Evolutionary conservation across 2,113 vertebrate species (phyloP), one percentile per base, ranked within the genome.

Genomic region (Tympanuchus pallidicinctus): DNA sequence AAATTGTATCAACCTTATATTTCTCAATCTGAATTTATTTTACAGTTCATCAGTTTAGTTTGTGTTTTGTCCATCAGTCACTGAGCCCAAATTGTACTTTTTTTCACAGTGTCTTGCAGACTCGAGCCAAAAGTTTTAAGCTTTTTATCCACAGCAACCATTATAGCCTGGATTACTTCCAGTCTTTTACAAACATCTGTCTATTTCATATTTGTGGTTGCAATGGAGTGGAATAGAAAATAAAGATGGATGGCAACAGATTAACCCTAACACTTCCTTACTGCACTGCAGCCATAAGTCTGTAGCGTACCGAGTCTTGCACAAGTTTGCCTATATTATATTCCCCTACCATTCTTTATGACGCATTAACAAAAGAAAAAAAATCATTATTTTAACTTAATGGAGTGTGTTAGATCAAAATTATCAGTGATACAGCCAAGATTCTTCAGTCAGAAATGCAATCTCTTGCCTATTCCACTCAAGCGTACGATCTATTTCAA

Each of bases 261-360:
- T 95, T 97, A 97, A 95, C 89, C 91, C 88, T 97, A 96, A 96
- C 66, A 85, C 69, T 79, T 91, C 86, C 92, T 96, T 94, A 92
- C 78, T 77, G 88, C 60, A 66, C n/a, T 67, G 65, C 54, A 89
- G 80, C 59, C 17, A 71, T 88, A 92, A 64, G 73, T 95, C 40
- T 93, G 27, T 57, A 32, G 45, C 89, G 30, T 56, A 78, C 60
- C 56, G 61, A 77, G 42, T 78, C 69, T 66, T 86, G 43, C 52
- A 87, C 54, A 92, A 86, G 64, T 86, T 95, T 93, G 85, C 81
- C 57, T 27, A 77, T 3, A 8, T 84, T 95, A 94, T 82, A 32
- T 79, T 91, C 43, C n/a, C 20, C 61, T 73, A 63, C 17, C 28
- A 10, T 80, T 72, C 73, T 76, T 70, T 95, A 84, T 85, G 69